Conservation (phyloP, 2,888 invertebrate species). For the Ennomos quercinarius region DNA sequence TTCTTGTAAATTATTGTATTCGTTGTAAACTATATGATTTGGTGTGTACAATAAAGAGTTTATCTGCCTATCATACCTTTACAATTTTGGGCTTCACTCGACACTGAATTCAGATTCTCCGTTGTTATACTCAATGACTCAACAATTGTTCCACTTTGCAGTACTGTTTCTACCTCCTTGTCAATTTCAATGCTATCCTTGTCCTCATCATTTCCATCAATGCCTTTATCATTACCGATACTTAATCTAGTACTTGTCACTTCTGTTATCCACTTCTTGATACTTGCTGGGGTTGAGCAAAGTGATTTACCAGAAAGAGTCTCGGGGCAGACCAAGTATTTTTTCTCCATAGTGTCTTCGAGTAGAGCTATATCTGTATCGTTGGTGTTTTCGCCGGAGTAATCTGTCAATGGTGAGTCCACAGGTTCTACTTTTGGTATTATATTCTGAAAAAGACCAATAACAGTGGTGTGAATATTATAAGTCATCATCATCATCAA, state of each 20-base stretch:
- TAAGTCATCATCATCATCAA: no score
- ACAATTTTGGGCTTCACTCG: slow-evolving; percentile 71
- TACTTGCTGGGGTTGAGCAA: slow-evolving; percentile 45
- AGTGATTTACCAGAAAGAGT: slow-evolving; percentile 55
- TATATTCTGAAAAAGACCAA: slow-evolving; percentile 59
- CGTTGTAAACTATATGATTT: no score
- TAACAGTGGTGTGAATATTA: no score
- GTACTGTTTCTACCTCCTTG: slow-evolving; percentile 78
- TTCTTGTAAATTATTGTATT: no score
- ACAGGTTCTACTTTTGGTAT: slow-evolving; percentile 75
- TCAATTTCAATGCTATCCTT: slow-evolving; percentile 77
- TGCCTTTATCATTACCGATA: slow-evolving; percentile 60
- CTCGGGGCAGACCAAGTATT: slow-evolving; percentile 59
- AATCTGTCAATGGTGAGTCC: slow-evolving; percentile 75
- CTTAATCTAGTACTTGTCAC: slow-evolving; percentile 79
- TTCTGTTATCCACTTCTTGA: slow-evolving; percentile 76
- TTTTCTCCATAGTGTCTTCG: slow-evolving; percentile 66
- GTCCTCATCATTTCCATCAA: slow-evolving; percentile 62
- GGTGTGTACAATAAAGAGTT: not conserved
- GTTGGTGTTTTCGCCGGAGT: slow-evolving; percentile 74
- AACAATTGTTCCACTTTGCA: slow-evolving; percentile 80
- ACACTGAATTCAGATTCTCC: slow-evolving; percentile 72
- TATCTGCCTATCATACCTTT: slow-evolving; percentile 71
- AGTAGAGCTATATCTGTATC: slow-evolving; percentile 73
- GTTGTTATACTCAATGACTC: slow-evolving; percentile 78